Percentiles rank a stretch among this genome's conserved stretches.
phyloP scores from a whole-genome alignment of 2,888 invertebrate genomes.

The Silvanus unidentatus region DNA sequence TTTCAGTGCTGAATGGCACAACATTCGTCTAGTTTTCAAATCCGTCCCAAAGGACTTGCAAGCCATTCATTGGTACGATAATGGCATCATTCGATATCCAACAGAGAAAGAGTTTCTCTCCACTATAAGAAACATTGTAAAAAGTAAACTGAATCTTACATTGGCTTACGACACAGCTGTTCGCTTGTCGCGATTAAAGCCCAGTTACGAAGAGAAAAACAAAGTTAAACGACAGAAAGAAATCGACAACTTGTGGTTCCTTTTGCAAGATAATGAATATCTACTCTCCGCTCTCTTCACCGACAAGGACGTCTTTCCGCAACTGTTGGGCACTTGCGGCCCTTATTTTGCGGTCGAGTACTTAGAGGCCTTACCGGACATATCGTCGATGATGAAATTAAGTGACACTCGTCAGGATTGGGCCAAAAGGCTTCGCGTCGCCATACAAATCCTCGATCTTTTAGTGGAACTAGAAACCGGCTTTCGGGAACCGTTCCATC shows the following conservation, averaged over 20 bases:
- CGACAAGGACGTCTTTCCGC: slow-evolving; percentile 58
- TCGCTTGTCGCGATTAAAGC: slow-evolving; percentile 48
- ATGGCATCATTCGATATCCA: slow-evolving; percentile 48
- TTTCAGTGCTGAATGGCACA: slow-evolving; percentile 55
- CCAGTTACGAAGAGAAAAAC: slow-evolving; percentile 44
- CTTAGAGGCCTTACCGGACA: slow-evolving; percentile 51
- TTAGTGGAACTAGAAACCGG: slow-evolving; percentile 54
- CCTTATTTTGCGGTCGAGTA: slow-evolving; percentile 61
- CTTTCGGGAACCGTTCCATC: slow-evolving; percentile 56
- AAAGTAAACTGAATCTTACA: slow-evolving; percentile 52
- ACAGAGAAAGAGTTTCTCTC: slow-evolving; percentile 50
- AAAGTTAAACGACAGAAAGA: slow-evolving; percentile 45
- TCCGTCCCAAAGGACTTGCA: slow-evolving; percentile 44
- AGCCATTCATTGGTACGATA: slow-evolving; percentile 46
- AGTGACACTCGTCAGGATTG: slow-evolving; percentile 54
- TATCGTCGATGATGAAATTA: slow-evolving; percentile 49
- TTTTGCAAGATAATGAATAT: slow-evolving; percentile 64
- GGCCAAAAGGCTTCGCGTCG: slow-evolving; percentile 52
- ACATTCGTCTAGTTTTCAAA: slow-evolving; percentile 56
- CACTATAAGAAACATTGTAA: slow-evolving; percentile 50
- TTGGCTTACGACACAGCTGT: slow-evolving; percentile 48
- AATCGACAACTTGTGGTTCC: slow-evolving; percentile 58
- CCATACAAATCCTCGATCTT: slow-evolving; percentile 57
- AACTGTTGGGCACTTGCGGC: slow-evolving; percentile 56
- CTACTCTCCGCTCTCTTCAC: slow-evolving; percentile 54